A percentile compares a stretch with the other conserved stretches of the same genome.
These are phyloP conservation scores for Sciurus carolinensis DNA, from an alignment of 2,797 vertebrate genomes.

Conservation along the genomic window DNA sequence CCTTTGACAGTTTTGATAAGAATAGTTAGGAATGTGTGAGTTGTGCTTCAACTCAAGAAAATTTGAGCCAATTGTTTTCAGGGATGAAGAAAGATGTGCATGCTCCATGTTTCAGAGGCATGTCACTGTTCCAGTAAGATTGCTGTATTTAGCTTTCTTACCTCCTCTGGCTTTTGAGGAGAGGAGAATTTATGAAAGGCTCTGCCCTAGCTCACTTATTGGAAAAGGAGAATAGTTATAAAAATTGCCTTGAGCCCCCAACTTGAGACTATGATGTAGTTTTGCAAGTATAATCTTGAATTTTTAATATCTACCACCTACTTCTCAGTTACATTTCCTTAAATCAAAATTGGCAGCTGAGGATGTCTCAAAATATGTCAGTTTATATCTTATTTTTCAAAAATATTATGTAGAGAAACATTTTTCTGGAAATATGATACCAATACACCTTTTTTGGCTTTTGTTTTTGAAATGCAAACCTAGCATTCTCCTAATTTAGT, in stretches of 20 bases:
- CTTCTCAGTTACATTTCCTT: conserved; percentile 51
- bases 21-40: neutral
- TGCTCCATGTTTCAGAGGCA: neutral
- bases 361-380: conserved; percentile 44
- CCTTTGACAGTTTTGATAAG: neutral
- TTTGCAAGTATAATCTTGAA: conserved; percentile 35
- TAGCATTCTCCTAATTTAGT: conserved; percentile 28
- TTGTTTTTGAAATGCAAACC: conserved; percentile 57
- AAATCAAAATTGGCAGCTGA: conserved; percentile 58
- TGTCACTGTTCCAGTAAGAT: neutral
- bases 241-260: neutral
- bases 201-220: neutral
- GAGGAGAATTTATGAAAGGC: neutral
- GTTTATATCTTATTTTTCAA: neutral
- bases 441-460: neutral
- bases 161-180: neutral
- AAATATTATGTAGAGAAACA: conserved; percentile 33
- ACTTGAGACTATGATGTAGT: neutral
- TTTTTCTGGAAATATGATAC: neutral
- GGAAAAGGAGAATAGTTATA: neutral
- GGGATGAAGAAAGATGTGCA: neutral
- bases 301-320: conserved; percentile 46
- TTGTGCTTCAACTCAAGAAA: conserved; percentile 16
- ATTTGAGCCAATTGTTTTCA: neutral
- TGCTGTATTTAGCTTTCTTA: accelerated